Evolutionary conservation across 2,888 invertebrate genomes (phyloP).

Genomic region (Amphiduros pacificus): DNA sequence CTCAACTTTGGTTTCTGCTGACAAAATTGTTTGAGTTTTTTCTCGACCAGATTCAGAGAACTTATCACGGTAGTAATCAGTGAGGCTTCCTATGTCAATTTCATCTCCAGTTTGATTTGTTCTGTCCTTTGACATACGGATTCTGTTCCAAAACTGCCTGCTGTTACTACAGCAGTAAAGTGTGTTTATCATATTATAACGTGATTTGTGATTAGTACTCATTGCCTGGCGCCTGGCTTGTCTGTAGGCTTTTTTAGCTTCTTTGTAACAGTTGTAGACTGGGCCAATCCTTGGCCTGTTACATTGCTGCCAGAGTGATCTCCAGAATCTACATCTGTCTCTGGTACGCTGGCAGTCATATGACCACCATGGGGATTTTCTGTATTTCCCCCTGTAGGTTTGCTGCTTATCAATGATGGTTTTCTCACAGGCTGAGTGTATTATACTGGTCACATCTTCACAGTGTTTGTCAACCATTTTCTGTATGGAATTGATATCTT

Average conservation of each 20-base stretch:
- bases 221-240: not conserved
- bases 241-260: not conserved
- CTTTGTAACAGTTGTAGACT: not conserved
- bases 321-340: not conserved
- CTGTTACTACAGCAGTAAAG: not conserved
- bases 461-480: not conserved
- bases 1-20: too few species aligned
- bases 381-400: not conserved
- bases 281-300: not conserved
- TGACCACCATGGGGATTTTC: not conserved
- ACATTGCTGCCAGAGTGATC: not conserved
- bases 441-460: not conserved
- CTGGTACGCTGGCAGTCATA: not conserved
- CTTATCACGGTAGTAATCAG: too few species aligned
- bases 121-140: not conserved
- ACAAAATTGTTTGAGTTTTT: not conserved
- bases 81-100: too few species aligned
- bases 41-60: not conserved
- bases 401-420: not conserved
- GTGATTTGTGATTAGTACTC: not conserved
- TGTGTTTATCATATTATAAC: not conserved
- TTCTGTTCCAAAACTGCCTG: not conserved
- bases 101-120: too few species aligned
- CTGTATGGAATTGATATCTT: too few species aligned
- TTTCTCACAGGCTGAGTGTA: not conserved